Conservation (phyloP, 2,113 vertebrate genomes). For the Orycteropus afer region DNA sequence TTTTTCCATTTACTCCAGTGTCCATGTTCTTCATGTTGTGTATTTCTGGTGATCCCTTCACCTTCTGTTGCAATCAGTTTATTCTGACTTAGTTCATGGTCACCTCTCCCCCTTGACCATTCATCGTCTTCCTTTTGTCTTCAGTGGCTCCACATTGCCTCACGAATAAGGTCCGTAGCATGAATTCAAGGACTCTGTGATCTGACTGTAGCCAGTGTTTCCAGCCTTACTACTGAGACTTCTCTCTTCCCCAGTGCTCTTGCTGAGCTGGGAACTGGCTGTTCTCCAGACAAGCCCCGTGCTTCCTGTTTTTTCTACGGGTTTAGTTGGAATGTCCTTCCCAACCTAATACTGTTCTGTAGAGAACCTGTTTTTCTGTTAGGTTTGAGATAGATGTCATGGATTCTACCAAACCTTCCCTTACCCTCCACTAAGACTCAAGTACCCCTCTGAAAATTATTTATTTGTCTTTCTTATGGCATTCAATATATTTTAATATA, state of each 20-base stretch:
- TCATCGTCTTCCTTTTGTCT: background rate
- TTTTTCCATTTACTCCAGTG: background rate
- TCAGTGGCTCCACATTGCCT: background rate
- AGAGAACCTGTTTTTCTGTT: background rate
- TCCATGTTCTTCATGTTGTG: background rate
- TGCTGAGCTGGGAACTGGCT: background rate
- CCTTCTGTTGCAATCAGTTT: background rate
- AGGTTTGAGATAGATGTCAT: background rate
- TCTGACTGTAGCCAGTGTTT: background rate
- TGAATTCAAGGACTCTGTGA: background rate
- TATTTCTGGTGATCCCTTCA: background rate
- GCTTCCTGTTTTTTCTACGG: background rate
- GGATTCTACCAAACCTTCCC: background rate
- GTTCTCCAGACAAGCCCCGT: background rate
- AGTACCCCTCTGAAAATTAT: background rate
- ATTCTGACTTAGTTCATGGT: background rate
- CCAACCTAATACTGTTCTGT: background rate
- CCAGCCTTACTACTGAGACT: too few relatives aligned
- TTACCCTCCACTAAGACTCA: background rate
- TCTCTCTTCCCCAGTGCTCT: background rate
- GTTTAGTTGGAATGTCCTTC: background rate
- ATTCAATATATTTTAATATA: background rate
- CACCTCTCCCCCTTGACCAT: background rate
- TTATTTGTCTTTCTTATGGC: background rate
- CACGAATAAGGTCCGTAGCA: background rate